Evolutionary conservation across 2,113 vertebrate genomes (phyloP).

Genomic region (Nothoprocta pentlandii): DNA sequence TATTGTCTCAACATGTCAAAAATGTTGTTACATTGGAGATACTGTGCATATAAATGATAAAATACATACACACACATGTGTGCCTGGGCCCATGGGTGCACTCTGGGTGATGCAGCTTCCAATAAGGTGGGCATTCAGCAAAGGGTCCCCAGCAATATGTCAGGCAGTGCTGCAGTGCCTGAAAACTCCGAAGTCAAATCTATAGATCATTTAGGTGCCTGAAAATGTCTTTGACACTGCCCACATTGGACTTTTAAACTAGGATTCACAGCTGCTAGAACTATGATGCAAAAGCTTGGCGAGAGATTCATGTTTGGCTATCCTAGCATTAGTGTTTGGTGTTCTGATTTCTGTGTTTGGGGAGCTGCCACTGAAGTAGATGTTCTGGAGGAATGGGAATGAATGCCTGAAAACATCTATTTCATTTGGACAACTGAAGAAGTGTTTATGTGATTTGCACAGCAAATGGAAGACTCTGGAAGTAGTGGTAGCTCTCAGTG

Average conservation of each 20-base stretch:
- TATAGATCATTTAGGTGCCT: not conserved
- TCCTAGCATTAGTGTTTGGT: too few species aligned
- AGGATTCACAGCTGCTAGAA: accelerated
- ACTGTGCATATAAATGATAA: not conserved
- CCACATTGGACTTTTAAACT: not conserved
- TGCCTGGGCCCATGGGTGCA: accelerated
- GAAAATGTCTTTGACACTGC: not conserved
- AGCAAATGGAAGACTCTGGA: not conserved
- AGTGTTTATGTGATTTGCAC: not conserved
- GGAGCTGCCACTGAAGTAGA: not conserved
- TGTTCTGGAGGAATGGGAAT: not conserved
- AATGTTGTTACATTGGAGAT: not conserved
- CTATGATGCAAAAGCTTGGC: not conserved
- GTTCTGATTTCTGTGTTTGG: not conserved
- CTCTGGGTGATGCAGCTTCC: not conserved
- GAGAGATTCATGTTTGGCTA: not conserved
- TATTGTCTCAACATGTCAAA: not conserved
- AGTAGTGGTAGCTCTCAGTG: accelerated
- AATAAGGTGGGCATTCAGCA: not conserved
- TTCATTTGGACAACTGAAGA: not conserved
- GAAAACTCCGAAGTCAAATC: not conserved
- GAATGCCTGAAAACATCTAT: not conserved
- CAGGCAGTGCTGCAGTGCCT: not conserved
- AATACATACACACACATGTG: not conserved
- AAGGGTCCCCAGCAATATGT: accelerated